phyloP scores from a whole-genome alignment of 1,140 invertebrate genomes.

The Trypoxylus dichotomus region DNA sequence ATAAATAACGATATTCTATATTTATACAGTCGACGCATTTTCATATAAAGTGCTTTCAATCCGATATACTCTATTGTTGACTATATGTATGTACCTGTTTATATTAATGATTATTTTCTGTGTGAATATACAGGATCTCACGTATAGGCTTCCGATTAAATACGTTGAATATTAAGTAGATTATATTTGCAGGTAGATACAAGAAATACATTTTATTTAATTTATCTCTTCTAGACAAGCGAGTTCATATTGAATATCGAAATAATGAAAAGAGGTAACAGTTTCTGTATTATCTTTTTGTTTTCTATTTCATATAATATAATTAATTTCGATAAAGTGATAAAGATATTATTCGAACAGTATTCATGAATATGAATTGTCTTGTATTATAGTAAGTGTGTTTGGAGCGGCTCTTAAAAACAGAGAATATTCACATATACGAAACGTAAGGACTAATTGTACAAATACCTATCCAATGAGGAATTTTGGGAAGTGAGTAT shows the following conservation, averaged over 20 bases:
- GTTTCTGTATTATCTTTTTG: neutral
- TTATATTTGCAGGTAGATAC: neutral
- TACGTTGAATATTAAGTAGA: neutral
- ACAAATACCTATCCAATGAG: constrained; percentile 28
- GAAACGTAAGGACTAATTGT: neutral
- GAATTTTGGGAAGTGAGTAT: constrained; percentile 13
- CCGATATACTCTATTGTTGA: neutral
- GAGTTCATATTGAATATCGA: neutral
- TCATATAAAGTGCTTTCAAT: neutral
- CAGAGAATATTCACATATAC: constrained; percentile 2
- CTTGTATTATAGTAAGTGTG: neutral
- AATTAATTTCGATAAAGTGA: constrained; percentile 27
- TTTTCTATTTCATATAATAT: neutral
- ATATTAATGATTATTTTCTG: neutral
- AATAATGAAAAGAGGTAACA: constrained; percentile 25
- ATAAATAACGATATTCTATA: no score
- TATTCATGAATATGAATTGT: neutral
- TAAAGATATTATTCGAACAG: neutral
- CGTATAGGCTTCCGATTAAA: constrained; percentile 21
- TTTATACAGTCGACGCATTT: no score
- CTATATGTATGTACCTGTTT: no score
- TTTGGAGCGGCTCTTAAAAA: constrained; percentile 17
- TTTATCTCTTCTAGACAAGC: neutral
- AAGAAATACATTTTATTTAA: neutral
- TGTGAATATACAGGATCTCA: constrained; percentile 28